These are phyloP conservation scores for Tarsius wallacei DNA, from an alignment of 2,797 vertebrate species.

Conservation along the genomic window DNA sequence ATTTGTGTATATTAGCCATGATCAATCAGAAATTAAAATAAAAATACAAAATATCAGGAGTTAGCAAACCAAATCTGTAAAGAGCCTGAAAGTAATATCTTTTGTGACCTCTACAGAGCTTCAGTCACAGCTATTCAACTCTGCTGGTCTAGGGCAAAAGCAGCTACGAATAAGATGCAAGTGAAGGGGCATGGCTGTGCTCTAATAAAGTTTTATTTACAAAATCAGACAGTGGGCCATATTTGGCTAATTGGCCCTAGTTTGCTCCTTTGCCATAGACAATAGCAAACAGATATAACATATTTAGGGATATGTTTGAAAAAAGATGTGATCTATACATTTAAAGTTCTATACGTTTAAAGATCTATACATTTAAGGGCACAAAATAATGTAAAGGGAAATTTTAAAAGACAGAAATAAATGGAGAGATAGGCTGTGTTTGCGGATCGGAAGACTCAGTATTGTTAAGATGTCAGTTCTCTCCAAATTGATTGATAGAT, in stretches of 20 bases:
- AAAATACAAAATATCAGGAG: not conserved
- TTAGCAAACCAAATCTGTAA: not conserved
- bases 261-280: not conserved
- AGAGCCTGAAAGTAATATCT: not conserved
- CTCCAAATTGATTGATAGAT: not conserved
- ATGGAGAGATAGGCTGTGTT: not conserved
- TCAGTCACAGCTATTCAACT: not conserved
- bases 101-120: not conserved
- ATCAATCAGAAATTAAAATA: not conserved
- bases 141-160: not conserved
- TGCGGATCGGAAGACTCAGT: not conserved
- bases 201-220: not conserved
- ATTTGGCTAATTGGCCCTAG: not conserved
- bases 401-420: not conserved
- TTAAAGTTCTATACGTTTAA: not conserved
- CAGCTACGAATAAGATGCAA: not conserved
- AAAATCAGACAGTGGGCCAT: not conserved
- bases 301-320: not conserved
- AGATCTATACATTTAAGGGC: not conserved
- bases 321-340: not conserved
- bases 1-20: not conserved
- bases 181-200: not conserved
- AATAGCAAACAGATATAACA: not conserved
- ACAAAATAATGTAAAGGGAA: not conserved
- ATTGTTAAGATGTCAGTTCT: not conserved